These are phyloP conservation scores for Rhogogaster chlorosoma DNA, from an alignment of 2,888 invertebrate genomes.

Conservation along the genomic window DNA sequence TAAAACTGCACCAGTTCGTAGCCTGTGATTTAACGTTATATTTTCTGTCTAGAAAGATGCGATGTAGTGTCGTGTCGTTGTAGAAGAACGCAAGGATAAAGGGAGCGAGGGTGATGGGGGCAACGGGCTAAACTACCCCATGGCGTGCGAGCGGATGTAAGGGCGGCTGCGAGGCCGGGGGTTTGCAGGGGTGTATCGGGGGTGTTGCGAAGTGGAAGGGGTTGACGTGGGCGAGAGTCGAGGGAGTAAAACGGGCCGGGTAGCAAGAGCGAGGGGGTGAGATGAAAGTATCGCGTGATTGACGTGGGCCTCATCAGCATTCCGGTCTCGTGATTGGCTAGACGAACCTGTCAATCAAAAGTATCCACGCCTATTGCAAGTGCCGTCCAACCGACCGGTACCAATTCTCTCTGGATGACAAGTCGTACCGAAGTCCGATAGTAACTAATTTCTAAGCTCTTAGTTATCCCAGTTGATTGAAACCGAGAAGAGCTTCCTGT, in stretches of 20 bases:
- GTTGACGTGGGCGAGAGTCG: slow-evolving; percentile 43
- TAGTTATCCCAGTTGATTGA: slow-evolving; percentile 33
- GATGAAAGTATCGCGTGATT: slow-evolving; percentile 81
- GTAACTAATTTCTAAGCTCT: slow-evolving; percentile 23
- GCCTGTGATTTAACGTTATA: background rate
- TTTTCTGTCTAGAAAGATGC: slow-evolving; percentile 44
- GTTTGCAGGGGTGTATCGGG: slow-evolving; percentile 42
- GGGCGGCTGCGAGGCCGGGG: slow-evolving; percentile 64
- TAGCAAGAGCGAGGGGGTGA: slow-evolving; percentile 69
- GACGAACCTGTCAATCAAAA: slow-evolving; percentile 90
- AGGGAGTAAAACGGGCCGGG: slow-evolving; percentile 18
- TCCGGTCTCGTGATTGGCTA: slow-evolving; percentile 88
- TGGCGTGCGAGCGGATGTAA: slow-evolving; percentile 72
- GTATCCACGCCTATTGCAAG: slow-evolving; percentile 79
- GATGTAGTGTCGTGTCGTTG: slow-evolving; percentile 41
- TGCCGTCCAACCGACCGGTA: slow-evolving; percentile 40
- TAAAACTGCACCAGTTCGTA: background rate
- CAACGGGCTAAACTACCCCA: slow-evolving; percentile 75
- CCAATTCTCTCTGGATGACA: slow-evolving; percentile 34
- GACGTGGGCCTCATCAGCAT: slow-evolving; percentile 89
- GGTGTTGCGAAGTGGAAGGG: slow-evolving; percentile 45
- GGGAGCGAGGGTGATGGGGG: slow-evolving; percentile 54
- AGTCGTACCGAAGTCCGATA: slow-evolving; percentile 63
- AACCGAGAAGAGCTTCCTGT: background rate
- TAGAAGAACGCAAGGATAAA: slow-evolving; percentile 51